Evolutionary conservation across 2,888 invertebrate species (phyloP).

Genomic region (Celastrina argiolus): DNA sequence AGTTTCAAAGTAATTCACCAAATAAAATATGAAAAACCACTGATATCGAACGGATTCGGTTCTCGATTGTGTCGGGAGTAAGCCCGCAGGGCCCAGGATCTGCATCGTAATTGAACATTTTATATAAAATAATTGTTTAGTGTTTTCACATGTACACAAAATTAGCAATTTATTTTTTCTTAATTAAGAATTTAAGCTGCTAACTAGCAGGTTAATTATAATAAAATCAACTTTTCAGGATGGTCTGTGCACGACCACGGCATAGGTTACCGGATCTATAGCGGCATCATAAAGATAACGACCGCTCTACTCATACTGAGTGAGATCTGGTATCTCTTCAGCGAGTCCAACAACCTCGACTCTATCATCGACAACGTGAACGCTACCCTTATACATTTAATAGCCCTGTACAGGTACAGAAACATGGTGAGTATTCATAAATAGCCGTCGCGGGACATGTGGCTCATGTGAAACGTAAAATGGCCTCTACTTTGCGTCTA

Average conservation of each 20-base stretch:
- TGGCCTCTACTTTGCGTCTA: background rate
- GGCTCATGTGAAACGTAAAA: background rate
- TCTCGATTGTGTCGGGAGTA: no score
- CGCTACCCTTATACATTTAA: slow-evolving; percentile 48
- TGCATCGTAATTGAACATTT: no score
- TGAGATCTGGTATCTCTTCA: slow-evolving; percentile 49
- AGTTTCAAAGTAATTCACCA: no score
- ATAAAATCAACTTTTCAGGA: slow-evolving; percentile 26
- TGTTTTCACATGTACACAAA: no score
- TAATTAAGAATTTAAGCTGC: no score
- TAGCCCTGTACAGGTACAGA: slow-evolving; percentile 51
- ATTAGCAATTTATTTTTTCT: no score
- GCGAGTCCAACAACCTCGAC: slow-evolving; percentile 43
- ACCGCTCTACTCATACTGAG: slow-evolving; percentile 44
- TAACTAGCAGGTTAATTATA: no score
- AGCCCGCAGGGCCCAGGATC: no score
- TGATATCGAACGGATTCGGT: no score
- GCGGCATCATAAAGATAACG: slow-evolving; percentile 42
- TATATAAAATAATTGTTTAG: no score
- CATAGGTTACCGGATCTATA: slow-evolving; percentile 46
- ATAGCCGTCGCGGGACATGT: background rate
- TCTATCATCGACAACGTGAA: slow-evolving; percentile 48
- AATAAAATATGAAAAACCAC: no score
- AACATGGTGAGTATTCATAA: slow-evolving; percentile 47
- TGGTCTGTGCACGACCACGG: slow-evolving; percentile 40